These are phyloP conservation scores for Eulithis testata DNA, from an alignment of 2,888 invertebrate species.

Conservation along the genomic window DNA sequence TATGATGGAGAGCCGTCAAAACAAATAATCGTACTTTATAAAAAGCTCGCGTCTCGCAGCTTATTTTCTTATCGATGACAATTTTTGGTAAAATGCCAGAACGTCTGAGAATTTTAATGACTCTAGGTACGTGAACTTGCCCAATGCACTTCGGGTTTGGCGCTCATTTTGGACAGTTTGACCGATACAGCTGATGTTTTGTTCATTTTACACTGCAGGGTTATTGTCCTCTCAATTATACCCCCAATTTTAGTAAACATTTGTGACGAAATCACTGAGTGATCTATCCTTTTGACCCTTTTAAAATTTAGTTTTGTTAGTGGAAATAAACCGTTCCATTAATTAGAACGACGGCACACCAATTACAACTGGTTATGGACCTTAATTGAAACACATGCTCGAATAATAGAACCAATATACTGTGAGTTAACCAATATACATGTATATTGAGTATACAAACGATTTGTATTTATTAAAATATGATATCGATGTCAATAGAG, in stretches of 20 bases:
- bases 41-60: conserved; percentile 35
- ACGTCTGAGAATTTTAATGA: conserved; percentile 62
- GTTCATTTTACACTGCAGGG: neutral
- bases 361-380: conserved; percentile 69
- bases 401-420: conserved; percentile 39
- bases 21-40: conserved; percentile 27
- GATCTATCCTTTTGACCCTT: conserved; percentile 10
- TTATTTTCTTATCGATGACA: conserved; percentile 43
- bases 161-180: conserved; percentile 14
- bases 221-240: conserved; percentile 6
- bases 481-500: conserved; percentile 44
- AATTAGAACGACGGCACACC: conserved; percentile 52
- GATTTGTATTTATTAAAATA: conserved; percentile 53
- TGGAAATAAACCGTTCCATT: conserved; percentile 43
- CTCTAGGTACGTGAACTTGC: conserved; percentile 37
- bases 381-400: conserved; percentile 78
- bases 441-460: conserved; percentile 30
- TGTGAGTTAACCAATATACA: conserved; percentile 21
- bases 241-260: too few relatives aligned
- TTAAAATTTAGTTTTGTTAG: conserved; percentile 23
- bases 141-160: conserved; percentile 31
- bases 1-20: conserved; percentile 23
- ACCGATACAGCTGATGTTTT: conserved; percentile 12
- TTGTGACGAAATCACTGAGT: conserved; percentile 4
- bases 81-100: conserved; percentile 58